Evolutionary conservation across 2,113 vertebrate species (phyloP).

Genomic region (Meriones unguiculatus): DNA sequence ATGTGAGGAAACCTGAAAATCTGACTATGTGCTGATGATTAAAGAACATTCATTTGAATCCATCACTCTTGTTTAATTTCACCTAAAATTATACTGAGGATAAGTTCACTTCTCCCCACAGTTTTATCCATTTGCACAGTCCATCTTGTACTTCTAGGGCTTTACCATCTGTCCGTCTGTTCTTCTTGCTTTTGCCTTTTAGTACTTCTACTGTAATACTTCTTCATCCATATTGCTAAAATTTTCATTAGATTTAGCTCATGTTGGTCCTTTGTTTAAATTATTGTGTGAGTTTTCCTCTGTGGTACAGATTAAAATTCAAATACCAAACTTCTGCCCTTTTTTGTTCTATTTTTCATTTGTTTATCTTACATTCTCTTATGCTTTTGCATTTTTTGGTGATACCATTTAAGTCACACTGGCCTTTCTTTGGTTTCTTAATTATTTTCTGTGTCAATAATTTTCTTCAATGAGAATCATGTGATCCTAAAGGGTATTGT

Average conservation of each 20-base stretch:
- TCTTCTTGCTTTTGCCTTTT: neutral
- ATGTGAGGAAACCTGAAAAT: neutral
- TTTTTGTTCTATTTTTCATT: neutral
- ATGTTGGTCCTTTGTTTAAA: neutral
- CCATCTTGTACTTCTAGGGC: neutral
- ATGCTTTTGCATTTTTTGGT: neutral
- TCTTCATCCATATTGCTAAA: neutral
- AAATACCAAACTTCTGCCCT: neutral
- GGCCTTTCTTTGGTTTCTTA: neutral
- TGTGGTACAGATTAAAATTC: neutral
- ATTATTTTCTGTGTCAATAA: neutral
- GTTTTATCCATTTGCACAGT: neutral
- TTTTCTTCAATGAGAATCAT: neutral
- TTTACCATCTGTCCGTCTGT: neutral
- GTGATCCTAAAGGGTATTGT: neutral
- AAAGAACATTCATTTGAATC: neutral
- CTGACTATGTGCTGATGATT: neutral
- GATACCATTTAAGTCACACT: neutral
- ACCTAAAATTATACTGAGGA: neutral
- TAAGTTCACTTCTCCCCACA: neutral
- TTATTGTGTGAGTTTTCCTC: neutral
- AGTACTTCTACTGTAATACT: neutral
- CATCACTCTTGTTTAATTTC: neutral
- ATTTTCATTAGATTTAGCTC: neutral
- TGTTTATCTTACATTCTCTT: neutral